Base-by-base conservation (phyloP, 2,797 vertebrate genomes). In the Poecilia velifera region DNA sequence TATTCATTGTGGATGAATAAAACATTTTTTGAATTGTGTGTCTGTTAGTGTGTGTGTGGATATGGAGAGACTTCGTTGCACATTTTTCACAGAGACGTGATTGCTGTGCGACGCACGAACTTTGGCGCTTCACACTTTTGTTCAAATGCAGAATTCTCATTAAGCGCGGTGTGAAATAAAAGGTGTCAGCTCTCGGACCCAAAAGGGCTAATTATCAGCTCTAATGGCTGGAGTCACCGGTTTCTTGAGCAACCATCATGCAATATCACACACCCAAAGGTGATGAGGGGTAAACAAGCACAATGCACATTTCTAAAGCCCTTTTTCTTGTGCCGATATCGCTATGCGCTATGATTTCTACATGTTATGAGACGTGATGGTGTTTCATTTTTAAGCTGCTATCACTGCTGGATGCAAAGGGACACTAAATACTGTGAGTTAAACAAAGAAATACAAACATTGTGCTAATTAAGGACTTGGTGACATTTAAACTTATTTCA, bases 161-260 rank as follows among this genome's bases (percentile, higher is more conserved):
- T 94, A 94, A 86, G 86, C 78, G 73, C 74, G 73, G 87, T 91
- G 92, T 92, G 83, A 92, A 91, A 89, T 45, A 51, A 90, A 92
- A 94, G 90, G 93, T 94, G 93, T 77, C 72, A 93, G 81, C 86
- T 87, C 86, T 87, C 82, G 82, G 88, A 93, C 93, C 92, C 93
- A 92, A 89, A 87, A 93, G 93, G 91, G 86, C 92, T 94, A 94
- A 95, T 96, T 96, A 95, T 93, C 94, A 85, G 77, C 84, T 90
- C 77, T 88, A 86, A 93, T 87, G 87, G 82, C 83, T 85, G 80
- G 88, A 93, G 86, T 88, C 87, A 88, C 78, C 77, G 89, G 93
- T 95, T 91, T 90, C 92, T 91, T 84, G 72, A 90, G 93, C 88
- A 95, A 92, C 93, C 90, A 82, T 89, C 87, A 89, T 73, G 87